Conservation (phyloP, 2,113 vertebrate genomes). For the Glaucidium brasilianum region DNA sequence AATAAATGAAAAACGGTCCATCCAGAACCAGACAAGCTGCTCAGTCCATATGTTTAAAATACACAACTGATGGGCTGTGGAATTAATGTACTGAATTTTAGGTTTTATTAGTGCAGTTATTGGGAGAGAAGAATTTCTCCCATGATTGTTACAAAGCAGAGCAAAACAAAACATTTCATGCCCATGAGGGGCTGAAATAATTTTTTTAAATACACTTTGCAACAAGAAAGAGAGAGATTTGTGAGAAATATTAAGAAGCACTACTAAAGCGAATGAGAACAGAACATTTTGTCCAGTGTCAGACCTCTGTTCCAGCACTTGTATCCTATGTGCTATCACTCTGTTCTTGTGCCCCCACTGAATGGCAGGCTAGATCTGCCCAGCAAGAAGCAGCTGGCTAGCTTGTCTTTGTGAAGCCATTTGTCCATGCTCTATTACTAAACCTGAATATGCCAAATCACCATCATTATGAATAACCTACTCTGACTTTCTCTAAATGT, state of each 20-base stretch:
- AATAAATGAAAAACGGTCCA: neutral
- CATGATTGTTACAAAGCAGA: neutral
- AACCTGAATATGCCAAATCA: neutral
- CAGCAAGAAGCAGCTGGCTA: neutral
- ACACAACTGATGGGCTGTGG: neutral
- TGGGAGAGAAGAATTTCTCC: neutral
- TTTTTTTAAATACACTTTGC: neutral
- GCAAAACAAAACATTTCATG: neutral
- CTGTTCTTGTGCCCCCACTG: neutral
- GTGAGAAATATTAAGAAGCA: neutral
- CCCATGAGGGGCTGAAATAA: neutral
- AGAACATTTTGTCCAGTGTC: neutral
- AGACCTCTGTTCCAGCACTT: neutral
- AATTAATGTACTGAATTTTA: slow-evolving; percentile 5
- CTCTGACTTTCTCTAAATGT: neutral
- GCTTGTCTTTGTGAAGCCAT: neutral
- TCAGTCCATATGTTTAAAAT: slow-evolving; percentile 33
- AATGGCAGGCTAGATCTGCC: neutral
- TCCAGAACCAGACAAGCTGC: slow-evolving; percentile 29
- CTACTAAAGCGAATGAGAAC: neutral
- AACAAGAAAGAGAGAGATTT: neutral
- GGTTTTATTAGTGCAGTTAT: neutral
- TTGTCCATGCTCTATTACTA: neutral
- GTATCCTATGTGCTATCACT: neutral
- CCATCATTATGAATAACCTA: neutral